A percentile compares a stretch with the other conserved stretches of the same genome.
Conservation (phyloP, 2,113 vertebrate genomes). For the Odontesthes bonariensis region DNA sequence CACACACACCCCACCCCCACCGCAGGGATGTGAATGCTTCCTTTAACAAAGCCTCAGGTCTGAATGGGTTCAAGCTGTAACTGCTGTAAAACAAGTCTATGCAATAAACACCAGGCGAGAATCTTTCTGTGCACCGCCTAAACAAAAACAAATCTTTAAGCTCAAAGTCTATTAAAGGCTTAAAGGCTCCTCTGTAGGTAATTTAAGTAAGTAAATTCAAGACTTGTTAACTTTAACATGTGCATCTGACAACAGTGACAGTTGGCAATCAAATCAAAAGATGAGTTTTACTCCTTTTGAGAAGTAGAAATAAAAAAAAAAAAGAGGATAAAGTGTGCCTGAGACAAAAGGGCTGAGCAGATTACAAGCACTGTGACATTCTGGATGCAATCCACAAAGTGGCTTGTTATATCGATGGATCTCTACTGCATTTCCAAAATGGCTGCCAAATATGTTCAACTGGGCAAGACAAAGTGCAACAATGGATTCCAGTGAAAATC, state of each 20-base stretch:
- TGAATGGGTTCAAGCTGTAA: conserved; percentile 18
- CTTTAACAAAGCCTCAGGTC: neutral
- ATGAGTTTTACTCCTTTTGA: conserved; percentile 54
- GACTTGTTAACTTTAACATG: conserved; percentile 55
- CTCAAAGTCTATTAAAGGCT: conserved; percentile 49
- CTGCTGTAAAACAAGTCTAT: conserved; percentile 38
- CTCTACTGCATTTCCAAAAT: conserved; percentile 77
- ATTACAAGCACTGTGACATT: conserved; percentile 76
- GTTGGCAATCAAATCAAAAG: conserved; percentile 65
- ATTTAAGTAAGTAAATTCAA: conserved; percentile 20
- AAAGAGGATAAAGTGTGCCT: conserved; percentile 43
- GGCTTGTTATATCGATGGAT: conserved; percentile 74
- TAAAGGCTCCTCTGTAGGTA: conserved; percentile 37
- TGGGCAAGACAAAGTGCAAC: conserved; percentile 69
- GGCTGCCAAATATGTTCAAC: conserved; percentile 77
- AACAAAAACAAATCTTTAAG: conserved; percentile 51
- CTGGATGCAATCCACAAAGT: conserved; percentile 74
- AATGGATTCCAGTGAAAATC: conserved; percentile 58
- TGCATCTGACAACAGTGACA: conserved; percentile 64
- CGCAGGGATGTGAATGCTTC: neutral
- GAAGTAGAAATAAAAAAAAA: neutral
- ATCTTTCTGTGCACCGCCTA: conserved; percentile 36
- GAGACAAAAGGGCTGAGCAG: conserved; percentile 68
- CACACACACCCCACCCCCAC: too few species aligned
- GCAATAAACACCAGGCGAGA: conserved; percentile 44